These are phyloP conservation scores for Anarsia innoxiella DNA, from an alignment of 2,888 invertebrate species.

Conservation along the genomic window DNA sequence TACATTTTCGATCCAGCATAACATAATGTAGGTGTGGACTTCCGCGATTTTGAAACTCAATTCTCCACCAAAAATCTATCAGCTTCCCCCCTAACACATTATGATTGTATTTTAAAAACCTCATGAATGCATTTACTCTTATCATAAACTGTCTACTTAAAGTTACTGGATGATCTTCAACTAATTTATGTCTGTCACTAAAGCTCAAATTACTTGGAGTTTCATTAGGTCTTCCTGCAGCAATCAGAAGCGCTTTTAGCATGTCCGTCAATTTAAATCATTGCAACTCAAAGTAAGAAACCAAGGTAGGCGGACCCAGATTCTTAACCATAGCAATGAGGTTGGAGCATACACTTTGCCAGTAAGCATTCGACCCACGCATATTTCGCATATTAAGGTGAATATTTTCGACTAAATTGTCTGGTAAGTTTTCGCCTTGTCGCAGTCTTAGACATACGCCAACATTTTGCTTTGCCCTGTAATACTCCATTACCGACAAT, in stretches of 20 bases:
- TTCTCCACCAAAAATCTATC: not conserved
- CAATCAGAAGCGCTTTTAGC: not conserved
- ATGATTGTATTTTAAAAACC: not conserved
- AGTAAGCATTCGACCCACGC: not conserved
- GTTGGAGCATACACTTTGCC: not conserved
- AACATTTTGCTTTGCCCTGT: not conserved
- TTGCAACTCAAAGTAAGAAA: not conserved
- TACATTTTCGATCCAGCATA: not conserved
- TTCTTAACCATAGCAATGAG: not conserved
- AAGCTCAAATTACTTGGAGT: not conserved
- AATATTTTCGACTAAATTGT: not conserved
- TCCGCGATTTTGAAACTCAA: not conserved
- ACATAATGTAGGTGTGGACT: not conserved
- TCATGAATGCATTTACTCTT: not conserved
- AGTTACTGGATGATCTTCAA: not conserved
- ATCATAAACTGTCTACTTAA: not conserved
- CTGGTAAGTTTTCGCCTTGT: not conserved
- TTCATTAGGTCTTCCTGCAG: not conserved
- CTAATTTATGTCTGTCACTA: not conserved
- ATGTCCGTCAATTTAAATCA: not conserved
- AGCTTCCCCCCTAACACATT: not conserved
- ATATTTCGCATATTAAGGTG: not conserved
- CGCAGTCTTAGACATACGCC: not conserved
- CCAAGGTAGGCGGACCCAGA: not conserved
- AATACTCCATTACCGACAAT: not conserved